phyloP scores from a whole-genome alignment of 2,797 vertebrate genomes.

The Enteromius afrohamiltoni region DNA sequence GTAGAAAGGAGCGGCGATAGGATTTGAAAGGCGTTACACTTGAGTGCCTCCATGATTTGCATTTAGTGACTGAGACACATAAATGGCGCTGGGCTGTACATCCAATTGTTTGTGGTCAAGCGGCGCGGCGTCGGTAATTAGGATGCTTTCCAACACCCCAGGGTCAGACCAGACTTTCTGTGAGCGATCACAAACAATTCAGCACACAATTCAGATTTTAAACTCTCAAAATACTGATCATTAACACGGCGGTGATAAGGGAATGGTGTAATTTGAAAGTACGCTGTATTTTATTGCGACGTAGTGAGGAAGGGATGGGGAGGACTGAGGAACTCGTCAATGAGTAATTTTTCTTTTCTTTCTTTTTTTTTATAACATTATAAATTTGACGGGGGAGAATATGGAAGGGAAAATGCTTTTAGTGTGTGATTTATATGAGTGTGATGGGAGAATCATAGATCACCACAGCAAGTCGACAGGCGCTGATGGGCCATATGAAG shows the following conservation, averaged over 20 bases:
- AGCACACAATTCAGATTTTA: constrained; percentile 50
- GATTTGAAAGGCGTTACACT: constrained; percentile 83
- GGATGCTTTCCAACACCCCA: constrained; percentile 56
- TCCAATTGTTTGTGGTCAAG: constrained; percentile 66
- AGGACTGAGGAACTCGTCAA: constrained; percentile 69
- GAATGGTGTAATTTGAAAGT: constrained; percentile 52
- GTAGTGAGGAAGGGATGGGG: constrained; percentile 28
- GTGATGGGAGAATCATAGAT: constrained; percentile 86
- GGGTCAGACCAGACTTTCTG: constrained; percentile 53
- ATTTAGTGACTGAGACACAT: constrained; percentile 78
- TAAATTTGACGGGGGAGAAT: constrained; percentile 79
- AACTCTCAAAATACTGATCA: constrained; percentile 50
- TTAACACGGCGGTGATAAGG: constrained; percentile 44
- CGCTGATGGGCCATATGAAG: constrained; percentile 80
- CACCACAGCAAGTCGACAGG: constrained; percentile 82
- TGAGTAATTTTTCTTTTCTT: constrained; percentile 75
- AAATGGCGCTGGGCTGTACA: constrained; percentile 62
- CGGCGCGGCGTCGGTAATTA: constrained; percentile 54
- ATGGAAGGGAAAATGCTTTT: constrained; percentile 81
- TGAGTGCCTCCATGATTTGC: constrained; percentile 79
- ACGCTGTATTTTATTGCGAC: constrained; percentile 46
- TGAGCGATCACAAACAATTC: constrained; percentile 49
- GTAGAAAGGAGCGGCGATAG: constrained; percentile 71
- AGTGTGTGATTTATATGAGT: constrained; percentile 84
- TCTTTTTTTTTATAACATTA: constrained; percentile 81